Evolutionary conservation across 2,888 invertebrate species (phyloP).

Genomic region (Andrena haemorrhoa): DNA sequence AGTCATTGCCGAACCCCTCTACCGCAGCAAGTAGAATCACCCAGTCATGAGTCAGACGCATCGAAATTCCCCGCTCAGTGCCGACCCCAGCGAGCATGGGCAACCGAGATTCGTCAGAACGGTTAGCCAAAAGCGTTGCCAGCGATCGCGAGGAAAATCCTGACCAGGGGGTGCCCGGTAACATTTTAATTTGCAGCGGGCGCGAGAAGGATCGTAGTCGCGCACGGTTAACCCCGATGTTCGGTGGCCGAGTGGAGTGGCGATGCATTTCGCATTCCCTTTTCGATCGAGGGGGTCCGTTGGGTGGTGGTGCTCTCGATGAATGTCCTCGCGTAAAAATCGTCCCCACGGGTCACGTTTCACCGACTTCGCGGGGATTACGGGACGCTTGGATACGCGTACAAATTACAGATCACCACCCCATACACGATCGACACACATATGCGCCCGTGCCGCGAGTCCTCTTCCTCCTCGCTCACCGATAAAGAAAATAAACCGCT

Average conservation of each 20-base stretch:
- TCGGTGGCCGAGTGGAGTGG: slow-evolving; percentile 2
- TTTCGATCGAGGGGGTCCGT: background rate
- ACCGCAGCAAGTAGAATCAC: too few species aligned
- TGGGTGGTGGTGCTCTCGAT: background rate
- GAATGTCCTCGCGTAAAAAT: slow-evolving; percentile 45
- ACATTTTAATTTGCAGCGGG: slow-evolving; percentile 19
- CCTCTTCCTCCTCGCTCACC: slow-evolving; percentile 15
- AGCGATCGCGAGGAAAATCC: background rate
- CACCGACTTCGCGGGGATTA: slow-evolving; percentile 44
- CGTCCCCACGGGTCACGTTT: slow-evolving; percentile 53
- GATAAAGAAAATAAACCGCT: slow-evolving; percentile 51
- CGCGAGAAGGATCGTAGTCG: background rate
- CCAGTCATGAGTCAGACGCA: too few species aligned
- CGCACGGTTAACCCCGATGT: slow-evolving; percentile 11
- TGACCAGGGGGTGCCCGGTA: background rate
- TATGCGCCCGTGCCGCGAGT: slow-evolving; percentile 11
- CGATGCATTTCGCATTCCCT: slow-evolving; percentile 25
- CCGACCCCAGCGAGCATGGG: too few species aligned
- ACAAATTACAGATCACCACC: slow-evolving; percentile 49
- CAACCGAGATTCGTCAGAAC: background rate
- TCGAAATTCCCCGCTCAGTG: too few species aligned
- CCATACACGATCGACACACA: background rate
- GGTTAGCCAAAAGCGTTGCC: background rate
- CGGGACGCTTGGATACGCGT: slow-evolving; percentile 39
- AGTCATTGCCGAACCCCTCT: too few species aligned